Conservation (phyloP, 2,113 vertebrate genomes). For the Otus sunia region DNA sequence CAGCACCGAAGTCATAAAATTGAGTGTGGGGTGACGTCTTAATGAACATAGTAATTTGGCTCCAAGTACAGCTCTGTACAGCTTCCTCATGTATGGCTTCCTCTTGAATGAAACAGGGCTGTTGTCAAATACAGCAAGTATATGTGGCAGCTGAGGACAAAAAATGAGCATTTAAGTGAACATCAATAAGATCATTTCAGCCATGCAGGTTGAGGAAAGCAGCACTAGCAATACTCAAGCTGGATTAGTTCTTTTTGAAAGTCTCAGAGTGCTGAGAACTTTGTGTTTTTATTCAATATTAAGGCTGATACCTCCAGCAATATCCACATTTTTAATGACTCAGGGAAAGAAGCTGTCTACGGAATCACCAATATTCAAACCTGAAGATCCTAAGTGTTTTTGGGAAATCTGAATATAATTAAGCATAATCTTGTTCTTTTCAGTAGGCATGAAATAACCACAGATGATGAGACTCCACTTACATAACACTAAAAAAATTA, state of each 20-base stretch:
- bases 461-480: not conserved
- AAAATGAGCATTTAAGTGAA: not conserved
- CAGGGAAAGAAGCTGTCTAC: not conserved
- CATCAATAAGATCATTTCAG: not conserved
- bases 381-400: not conserved
- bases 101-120: not conserved
- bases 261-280: not conserved
- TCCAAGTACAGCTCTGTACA: not conserved
- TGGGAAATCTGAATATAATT: not conserved
- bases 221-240: not conserved
- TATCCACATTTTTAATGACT: not conserved
- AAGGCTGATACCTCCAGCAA: not conserved
- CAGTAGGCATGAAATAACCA: not conserved
- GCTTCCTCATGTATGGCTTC: not conserved
- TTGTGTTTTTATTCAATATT: not conserved
- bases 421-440: not conserved
- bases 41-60: not conserved
- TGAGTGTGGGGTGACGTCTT: not conserved
- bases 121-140: not conserved
- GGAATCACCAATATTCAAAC: not conserved
- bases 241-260: not conserved
- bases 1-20: not conserved
- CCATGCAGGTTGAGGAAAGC: not conserved
- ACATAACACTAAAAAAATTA: not conserved
- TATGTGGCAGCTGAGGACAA: not conserved